A percentile compares a stretch with the other conserved stretches of the same genome.
Evolutionary conservation across 2,797 vertebrate species (phyloP).

Genomic region (Dermochelys coriacea): DNA sequence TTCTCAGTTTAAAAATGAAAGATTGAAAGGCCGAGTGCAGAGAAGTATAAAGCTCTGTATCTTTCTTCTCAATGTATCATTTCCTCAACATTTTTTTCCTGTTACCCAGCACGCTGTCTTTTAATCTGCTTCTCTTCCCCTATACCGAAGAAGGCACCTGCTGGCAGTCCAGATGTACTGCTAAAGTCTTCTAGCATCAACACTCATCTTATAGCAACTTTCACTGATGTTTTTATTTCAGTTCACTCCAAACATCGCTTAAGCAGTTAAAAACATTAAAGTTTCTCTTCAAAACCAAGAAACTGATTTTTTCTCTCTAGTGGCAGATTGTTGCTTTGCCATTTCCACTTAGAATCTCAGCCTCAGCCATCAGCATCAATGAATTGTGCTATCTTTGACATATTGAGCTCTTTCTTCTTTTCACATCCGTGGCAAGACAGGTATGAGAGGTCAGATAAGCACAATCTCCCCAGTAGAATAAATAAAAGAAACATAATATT

Average conservation of each 20-base stretch:
- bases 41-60: neutral
- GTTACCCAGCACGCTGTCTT: neutral
- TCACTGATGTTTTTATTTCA: constrained; percentile 10
- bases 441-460: constrained; percentile 33
- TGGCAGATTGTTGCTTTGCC: neutral
- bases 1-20: constrained; percentile 33
- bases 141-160: neutral
- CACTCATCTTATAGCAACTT: neutral
- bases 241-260: neutral
- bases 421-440: neutral
- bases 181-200: neutral
- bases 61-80: neutral
- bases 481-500: neutral
- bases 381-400: constrained; percentile 5
- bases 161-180: constrained; percentile 2
- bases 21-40: neutral
- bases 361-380: neutral
- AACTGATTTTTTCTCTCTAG: neutral
- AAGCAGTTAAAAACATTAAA: constrained; percentile 9
- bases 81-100: constrained; percentile 16
- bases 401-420: constrained; percentile 6
- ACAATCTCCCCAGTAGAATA: constrained; percentile 29
- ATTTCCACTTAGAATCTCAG: neutral
- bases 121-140: constrained; percentile 15
- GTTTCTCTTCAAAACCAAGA: neutral